Evolutionary conservation across 2,113 vertebrate species (phyloP).

Genomic region (Bos taurus): ARS-UCD2.0 NC_037339.1:52269501-52270000

Average conservation of each 20-base stretch:
- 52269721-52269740: neutral
- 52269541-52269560: neutral
- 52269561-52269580: neutral
- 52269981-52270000: neutral
- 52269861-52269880: neutral
- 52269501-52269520: neutral
- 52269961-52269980: neutral
- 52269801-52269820: neutral
- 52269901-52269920: neutral
- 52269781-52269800: neutral
- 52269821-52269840: neutral
- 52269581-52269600: neutral
- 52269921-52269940: neutral
- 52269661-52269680: neutral
- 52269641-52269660: conserved; percentile 19
- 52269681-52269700: neutral
- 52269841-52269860: neutral
- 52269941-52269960: neutral
- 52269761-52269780: neutral
- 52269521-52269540: neutral
- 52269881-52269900: conserved; percentile 9
- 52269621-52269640: neutral
- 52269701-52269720: neutral
- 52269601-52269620: neutral
- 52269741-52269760: neutral